Percentiles rank a stretch among this genome's conserved stretches.
Evolutionary conservation across 2,888 invertebrate genomes (phyloP).

Genomic region (Tinea semifulvella): DNA sequence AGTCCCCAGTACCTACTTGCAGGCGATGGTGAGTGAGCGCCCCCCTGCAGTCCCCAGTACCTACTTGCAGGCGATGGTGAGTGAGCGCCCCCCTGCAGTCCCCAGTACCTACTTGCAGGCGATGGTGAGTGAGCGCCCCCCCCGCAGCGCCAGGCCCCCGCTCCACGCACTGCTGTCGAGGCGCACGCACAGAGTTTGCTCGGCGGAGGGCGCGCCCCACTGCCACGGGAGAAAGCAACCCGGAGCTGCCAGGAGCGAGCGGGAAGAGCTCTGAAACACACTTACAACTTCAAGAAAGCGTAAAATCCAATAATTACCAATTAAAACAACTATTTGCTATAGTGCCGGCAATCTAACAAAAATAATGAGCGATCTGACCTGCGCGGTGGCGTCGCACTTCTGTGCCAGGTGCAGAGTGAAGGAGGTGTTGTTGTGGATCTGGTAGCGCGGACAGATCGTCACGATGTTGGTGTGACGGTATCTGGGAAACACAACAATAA

Average conservation of each 20-base stretch:
- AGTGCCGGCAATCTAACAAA: no score
- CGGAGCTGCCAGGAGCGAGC: slow-evolving; percentile 77
- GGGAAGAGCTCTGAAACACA: background rate
- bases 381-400: slow-evolving; percentile 79
- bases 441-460: slow-evolving; percentile 91
- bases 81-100: background rate
- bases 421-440: slow-evolving; percentile 88
- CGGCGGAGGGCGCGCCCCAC: slow-evolving; percentile 93
- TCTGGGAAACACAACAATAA: no score
- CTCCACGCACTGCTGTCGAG: slow-evolving; percentile 84
- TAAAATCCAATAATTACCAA: background rate
- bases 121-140: slow-evolving; percentile 85
- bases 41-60: no score
- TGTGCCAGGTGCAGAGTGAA: slow-evolving; percentile 88
- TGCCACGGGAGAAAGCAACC: slow-evolving; percentile 95
- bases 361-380: slow-evolving; percentile 65
- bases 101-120: slow-evolving; percentile 73
- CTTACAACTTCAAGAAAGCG: background rate
- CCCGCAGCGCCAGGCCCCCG: slow-evolving; percentile 77
- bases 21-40: no score
- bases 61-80: background rate
- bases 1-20: no score
- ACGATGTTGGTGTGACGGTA: slow-evolving; percentile 92
- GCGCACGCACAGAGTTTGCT: slow-evolving; percentile 87
- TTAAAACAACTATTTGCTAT: no score